Evolutionary conservation across 2,888 invertebrate species (phyloP).

Genomic region (Alviniconcha strummeri): DNA sequence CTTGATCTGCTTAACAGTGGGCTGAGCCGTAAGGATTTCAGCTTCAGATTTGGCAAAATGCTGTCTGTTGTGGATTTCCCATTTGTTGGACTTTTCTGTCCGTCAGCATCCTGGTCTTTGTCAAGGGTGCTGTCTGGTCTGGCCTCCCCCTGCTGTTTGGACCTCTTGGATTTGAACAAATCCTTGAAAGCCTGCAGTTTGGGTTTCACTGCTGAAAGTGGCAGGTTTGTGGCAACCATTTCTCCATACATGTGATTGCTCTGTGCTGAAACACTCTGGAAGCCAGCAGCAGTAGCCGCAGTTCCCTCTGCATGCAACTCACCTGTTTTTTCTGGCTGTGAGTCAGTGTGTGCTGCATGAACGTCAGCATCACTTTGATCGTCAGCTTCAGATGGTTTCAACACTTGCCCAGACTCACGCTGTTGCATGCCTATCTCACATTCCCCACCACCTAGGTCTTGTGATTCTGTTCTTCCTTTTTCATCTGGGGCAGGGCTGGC

Average conservation of each 20-base stretch:
- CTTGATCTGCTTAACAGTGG: slow-evolving; percentile 23
- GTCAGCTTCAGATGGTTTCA: background rate
- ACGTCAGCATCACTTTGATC: background rate
- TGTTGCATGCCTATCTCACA: too few species aligned
- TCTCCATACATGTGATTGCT: slow-evolving; percentile 25
- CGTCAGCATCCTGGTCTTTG: slow-evolving; percentile 10
- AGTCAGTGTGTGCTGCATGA: background rate
- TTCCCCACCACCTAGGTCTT: too few species aligned
- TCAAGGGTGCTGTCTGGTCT: slow-evolving; percentile 4
- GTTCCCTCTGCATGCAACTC: background rate
- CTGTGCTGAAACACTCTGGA: background rate
- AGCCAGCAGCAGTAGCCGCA: background rate
- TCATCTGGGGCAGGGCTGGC: too few species aligned
- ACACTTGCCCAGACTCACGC: background rate
- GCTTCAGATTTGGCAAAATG: background rate
- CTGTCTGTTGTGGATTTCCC: background rate
- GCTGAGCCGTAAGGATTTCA: slow-evolving; percentile 26
- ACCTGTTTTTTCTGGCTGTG: background rate
- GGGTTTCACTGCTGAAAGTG: slow-evolving; percentile 5
- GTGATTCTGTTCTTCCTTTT: too few species aligned
- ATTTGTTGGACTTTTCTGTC: background rate
- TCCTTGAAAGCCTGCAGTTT: slow-evolving; percentile 22
- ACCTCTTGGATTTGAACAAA: slow-evolving; percentile 20
- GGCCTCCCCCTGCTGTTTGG: slow-evolving; percentile 18
- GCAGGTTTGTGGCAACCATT: slow-evolving; percentile 23